Conservation (phyloP, 2,888 invertebrate genomes). For the Onthophagus sagittarius region DNA sequence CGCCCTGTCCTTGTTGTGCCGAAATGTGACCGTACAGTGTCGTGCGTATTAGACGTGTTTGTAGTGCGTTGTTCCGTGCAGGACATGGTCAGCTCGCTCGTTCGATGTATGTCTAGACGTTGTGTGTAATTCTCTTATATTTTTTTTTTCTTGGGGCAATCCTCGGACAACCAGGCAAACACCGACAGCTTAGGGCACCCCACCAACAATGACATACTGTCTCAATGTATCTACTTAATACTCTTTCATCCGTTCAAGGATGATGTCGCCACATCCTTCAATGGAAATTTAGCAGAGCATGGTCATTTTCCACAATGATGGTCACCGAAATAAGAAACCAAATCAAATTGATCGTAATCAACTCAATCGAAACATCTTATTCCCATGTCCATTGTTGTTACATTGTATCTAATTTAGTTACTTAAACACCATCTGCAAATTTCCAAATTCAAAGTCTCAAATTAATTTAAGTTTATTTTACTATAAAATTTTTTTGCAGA, state of each 20-base stretch:
- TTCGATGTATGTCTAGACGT: conserved; percentile 51
- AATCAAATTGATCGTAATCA: neutral
- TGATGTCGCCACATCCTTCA: neutral
- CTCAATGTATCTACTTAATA: neutral
- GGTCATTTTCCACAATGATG: neutral
- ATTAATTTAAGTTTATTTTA: no score
- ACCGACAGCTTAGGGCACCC: neutral
- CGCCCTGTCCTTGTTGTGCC: conserved; percentile 49
- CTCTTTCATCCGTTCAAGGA: neutral
- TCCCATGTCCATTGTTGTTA: neutral
- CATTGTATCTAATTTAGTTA: neutral
- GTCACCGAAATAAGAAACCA: neutral
- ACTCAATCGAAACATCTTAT: neutral
- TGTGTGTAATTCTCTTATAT: conserved; percentile 31
- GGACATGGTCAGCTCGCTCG: conserved; percentile 49
- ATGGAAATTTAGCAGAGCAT: neutral
- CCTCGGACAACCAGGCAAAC: neutral
- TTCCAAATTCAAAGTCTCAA: no score
- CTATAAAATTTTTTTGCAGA: neutral
- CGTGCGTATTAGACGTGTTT: conserved; percentile 42
- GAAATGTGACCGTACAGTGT: conserved; percentile 46
- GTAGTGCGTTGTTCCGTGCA: conserved; percentile 49
- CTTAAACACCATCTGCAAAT: neutral
- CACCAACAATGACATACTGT: neutral
- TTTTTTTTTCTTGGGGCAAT: neutral